Evolutionary conservation across 2,888 invertebrate genomes (phyloP), one percentile per base, ranked within the genome.

Genomic region (Leucophenga montana): DNA sequence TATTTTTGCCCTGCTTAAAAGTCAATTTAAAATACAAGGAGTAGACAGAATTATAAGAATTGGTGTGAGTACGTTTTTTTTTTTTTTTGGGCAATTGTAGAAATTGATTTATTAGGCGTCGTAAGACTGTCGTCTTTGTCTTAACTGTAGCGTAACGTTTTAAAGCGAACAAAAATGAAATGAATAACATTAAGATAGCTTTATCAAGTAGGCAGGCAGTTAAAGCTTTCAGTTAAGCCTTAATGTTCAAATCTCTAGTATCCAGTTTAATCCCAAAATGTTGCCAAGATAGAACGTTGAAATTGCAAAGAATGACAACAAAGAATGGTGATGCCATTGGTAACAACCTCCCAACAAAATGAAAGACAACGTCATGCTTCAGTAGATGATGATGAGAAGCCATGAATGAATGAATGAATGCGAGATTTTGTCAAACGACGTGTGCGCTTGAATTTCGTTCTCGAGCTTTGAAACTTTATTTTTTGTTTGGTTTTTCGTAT

Each of bases 101-200:
- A 57, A 57, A 57, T 57, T 57, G 57, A 57, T 57, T 57, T 57
- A 57, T 57, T 57, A 31, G 16, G 31, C 31, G 27, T 16, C 31
- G 27, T 78, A 83, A 80, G 80, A 83, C 78, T 78, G 82, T 69
- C 80, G 82, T 82, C 82, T 78, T 78, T 73, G 72, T 76, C 79
- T 78, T 79, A 80, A 80, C 78, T 80, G 77, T 83, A 76, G 72
- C 33, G 20, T 71, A 22, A 31, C 39, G 16, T 16, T 39, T 22
- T 3, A 8, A 50, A 46, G 27, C 48, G 61, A 48, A 57, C n/a
- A n/a, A 31, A 33, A 22, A 18, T 16, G 46, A 33, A 27, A 39
- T 20, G 5, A 54, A n/a, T 5, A 44, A 39, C 16, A 18, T 6
- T 39, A 61, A 31, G 8, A 61, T 39, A 16, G 39, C 61, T 61